Conservation (phyloP, 2,113 vertebrate species). For the Stercorarius parasiticus region DNA sequence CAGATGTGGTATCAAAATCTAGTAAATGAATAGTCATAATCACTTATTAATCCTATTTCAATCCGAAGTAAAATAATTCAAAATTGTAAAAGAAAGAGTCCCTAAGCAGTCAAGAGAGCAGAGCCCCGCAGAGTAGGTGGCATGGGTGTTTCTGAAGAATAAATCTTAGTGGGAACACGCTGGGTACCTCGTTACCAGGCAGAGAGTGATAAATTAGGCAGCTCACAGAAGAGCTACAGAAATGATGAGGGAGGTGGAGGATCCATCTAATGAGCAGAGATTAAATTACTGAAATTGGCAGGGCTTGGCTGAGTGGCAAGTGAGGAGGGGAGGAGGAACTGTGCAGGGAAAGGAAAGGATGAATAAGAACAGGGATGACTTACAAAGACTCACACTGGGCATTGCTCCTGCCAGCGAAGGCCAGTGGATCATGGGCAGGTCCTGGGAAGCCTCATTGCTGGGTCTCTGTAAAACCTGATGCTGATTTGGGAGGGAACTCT, state of each 20-base stretch:
- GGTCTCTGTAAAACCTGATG: background rate
- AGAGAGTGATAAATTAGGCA: slow-evolving; percentile 54
- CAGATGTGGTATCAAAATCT: background rate
- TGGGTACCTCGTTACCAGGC: slow-evolving; percentile 46
- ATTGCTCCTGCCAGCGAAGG: background rate
- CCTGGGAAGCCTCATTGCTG: background rate
- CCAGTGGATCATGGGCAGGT: background rate
- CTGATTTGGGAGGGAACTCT: background rate
- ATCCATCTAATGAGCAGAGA: slow-evolving; percentile 48
- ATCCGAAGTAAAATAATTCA: background rate
- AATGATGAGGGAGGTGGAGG: slow-evolving; percentile 62
- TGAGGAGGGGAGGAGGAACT: background rate
- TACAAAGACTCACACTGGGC: background rate
- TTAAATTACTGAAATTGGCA: slow-evolving; percentile 49
- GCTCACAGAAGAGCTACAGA: slow-evolving; percentile 46
- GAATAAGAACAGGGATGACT: background rate
- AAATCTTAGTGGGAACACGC: background rate
- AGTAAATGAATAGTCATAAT: background rate
- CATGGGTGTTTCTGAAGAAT: slow-evolving; percentile 34
- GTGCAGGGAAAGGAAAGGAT: background rate
- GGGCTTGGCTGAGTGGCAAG: slow-evolving; percentile 26
- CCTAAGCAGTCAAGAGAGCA: background rate
- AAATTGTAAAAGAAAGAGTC: background rate
- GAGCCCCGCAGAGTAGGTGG: background rate
- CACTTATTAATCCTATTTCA: background rate